Conservation (phyloP, 2,888 invertebrate genomes). For the Muschampia plurimacula region DNA sequence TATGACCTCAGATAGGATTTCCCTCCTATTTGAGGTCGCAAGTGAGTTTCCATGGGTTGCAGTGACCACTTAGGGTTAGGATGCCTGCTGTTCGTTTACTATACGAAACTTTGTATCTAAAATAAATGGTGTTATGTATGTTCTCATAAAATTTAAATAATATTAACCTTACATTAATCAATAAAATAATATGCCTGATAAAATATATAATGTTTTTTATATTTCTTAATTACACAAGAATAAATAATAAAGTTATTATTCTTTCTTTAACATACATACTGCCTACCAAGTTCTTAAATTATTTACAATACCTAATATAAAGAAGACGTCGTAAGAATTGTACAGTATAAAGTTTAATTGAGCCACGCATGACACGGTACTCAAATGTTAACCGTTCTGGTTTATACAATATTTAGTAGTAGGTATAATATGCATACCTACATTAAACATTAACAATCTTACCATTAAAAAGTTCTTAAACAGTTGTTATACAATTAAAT, state of each 20-base stretch:
- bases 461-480: too few species aligned
- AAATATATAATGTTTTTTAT: not conserved
- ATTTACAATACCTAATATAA: not conserved
- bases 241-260: slow-evolving; percentile 3
- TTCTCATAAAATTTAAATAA: not conserved
- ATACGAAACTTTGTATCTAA: not conserved
- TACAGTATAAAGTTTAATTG: not conserved
- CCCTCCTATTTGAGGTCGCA: too few species aligned
- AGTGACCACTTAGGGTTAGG: too few species aligned
- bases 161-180: not conserved
- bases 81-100: not conserved
- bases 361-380: not conserved
- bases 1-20: too few species aligned
- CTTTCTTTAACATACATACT: not conserved
- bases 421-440: not conserved
- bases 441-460: not conserved
- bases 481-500: too few species aligned
- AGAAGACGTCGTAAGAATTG: not conserved
- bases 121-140: not conserved
- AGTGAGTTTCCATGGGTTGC: too few species aligned
- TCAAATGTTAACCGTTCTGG: not conserved
- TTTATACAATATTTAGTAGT: not conserved
- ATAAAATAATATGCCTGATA: not conserved
- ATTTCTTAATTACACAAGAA: not conserved
- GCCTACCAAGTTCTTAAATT: not conserved